phyloP scores from a whole-genome alignment of 1,140 invertebrate genomes.

The Psilanteris sp. region DNA sequence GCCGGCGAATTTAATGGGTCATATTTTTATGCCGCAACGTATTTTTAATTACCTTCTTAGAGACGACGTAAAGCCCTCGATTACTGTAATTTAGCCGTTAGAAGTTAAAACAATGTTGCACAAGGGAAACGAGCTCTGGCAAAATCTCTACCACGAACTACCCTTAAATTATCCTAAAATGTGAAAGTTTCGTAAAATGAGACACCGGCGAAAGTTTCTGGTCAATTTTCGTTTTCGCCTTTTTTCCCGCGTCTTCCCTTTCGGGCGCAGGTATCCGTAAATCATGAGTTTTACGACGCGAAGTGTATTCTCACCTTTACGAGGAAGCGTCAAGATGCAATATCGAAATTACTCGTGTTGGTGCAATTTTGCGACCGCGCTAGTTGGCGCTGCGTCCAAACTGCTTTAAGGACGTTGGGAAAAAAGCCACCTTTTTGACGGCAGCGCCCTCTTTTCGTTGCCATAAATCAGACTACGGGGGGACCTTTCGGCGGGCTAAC shows the following conservation, averaged over 20 bases:
- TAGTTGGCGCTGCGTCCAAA: slow-evolving; percentile 35
- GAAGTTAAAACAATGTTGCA: slow-evolving; percentile 38
- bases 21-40: slow-evolving; percentile 46
- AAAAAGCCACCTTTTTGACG: slow-evolving; percentile 22
- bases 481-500: background rate
- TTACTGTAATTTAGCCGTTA: slow-evolving; percentile 39
- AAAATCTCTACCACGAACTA: slow-evolving; percentile 9
- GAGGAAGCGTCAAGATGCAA: slow-evolving; percentile 25
- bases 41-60: slow-evolving; percentile 48
- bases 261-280: slow-evolving; percentile 58
- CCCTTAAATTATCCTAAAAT: slow-evolving; percentile 46
- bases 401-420: slow-evolving; percentile 11
- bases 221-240: slow-evolving; percentile 41
- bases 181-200: slow-evolving; percentile 44
- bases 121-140: background rate
- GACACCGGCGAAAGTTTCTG: slow-evolving; percentile 29
- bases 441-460: background rate
- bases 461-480: slow-evolving; percentile 13
- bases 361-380: slow-evolving; percentile 65
- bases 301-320: slow-evolving; percentile 58
- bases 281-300: slow-evolving; percentile 64
- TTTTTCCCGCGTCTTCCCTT: slow-evolving; percentile 21
- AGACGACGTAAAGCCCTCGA: slow-evolving; percentile 2
- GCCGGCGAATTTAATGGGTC: slow-evolving; percentile 23
- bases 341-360: slow-evolving; percentile 60